phyloP scores from a whole-genome alignment of 2,113 vertebrate species.

The Columba janthina region DNA sequence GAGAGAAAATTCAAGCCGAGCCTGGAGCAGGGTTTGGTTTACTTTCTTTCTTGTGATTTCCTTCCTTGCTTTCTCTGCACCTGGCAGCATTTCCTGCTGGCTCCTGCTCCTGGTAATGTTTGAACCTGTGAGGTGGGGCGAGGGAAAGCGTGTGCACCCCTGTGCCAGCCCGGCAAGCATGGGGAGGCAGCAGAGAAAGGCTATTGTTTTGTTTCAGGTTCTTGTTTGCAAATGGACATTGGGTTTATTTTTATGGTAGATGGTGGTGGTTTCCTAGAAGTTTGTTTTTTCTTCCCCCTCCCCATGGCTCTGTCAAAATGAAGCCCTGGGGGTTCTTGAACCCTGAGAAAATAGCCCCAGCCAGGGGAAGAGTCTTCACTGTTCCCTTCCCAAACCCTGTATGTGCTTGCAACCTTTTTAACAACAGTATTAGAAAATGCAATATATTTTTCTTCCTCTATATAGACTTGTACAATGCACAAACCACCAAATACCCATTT shows the following conservation, averaged over 20 bases:
- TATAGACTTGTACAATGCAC: neutral
- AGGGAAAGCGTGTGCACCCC: neutral
- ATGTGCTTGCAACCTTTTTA: neutral
- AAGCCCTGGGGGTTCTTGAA: fast-evolving
- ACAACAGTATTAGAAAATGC: neutral
- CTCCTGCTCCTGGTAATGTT: neutral
- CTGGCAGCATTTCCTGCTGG: neutral
- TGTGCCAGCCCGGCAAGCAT: fast-evolving
- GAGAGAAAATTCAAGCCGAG: neutral
- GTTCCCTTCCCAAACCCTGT: neutral
- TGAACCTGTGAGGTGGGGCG: neutral
- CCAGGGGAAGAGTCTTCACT: neutral
- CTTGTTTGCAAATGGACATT: neutral
- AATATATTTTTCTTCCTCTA: neutral
- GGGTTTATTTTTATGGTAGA: neutral
- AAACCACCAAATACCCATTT: neutral
- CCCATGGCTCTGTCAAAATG: neutral
- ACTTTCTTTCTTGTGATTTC: neutral
- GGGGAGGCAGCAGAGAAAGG: fast-evolving
- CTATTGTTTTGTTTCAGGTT: neutral
- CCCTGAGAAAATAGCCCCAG: neutral
- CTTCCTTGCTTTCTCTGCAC: slow-evolving; percentile 15
- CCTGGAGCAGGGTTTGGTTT: neutral
- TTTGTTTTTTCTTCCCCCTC: neutral
- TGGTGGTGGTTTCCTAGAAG: neutral